Percentiles rank a stretch among this genome's conserved stretches.
Conservation (phyloP, 2,888 invertebrate species). For the Aspidiotus rigidus region DNA sequence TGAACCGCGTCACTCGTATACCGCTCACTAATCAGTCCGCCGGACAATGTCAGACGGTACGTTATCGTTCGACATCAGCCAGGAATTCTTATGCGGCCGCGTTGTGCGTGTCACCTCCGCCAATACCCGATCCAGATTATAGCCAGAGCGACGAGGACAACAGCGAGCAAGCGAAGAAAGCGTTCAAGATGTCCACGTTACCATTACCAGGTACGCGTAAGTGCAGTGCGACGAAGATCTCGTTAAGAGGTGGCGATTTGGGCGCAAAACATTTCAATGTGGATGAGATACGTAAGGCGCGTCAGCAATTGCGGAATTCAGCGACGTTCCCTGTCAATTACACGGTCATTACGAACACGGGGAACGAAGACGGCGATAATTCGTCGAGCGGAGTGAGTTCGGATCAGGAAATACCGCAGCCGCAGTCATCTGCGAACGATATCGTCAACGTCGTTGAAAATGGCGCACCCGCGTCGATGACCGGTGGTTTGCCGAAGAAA, state of each 20-base stretch:
- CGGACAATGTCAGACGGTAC: background rate
- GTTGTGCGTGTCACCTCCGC: slow-evolving; percentile 46
- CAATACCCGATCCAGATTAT: slow-evolving; percentile 88
- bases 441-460: slow-evolving; percentile 45
- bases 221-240: slow-evolving; percentile 56
- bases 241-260: slow-evolving; percentile 43
- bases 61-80: background rate
- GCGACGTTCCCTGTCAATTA: slow-evolving; percentile 81
- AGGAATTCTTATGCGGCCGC: slow-evolving; percentile 27
- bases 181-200: slow-evolving; percentile 36
- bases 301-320: slow-evolving; percentile 73
- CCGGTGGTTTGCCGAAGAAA: slow-evolving; percentile 47
- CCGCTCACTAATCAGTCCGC: background rate
- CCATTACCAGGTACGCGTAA: slow-evolving; percentile 60
- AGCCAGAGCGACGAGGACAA: slow-evolving; percentile 77
- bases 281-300: slow-evolving; percentile 71
- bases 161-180: slow-evolving; percentile 44
- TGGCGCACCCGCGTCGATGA: slow-evolving; percentile 2
- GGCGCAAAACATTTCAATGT: slow-evolving; percentile 77
- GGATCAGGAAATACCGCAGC: slow-evolving; percentile 60
- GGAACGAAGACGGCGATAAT: slow-evolving; percentile 69
- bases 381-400: slow-evolving; percentile 81
- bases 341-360: slow-evolving; percentile 41
- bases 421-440: background rate
- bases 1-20: slow-evolving; percentile 3